Evolutionary conservation across 1,140 invertebrate genomes (phyloP), one percentile per base, ranked within the genome.

Genomic region (Lordiphosa collinella): DNA sequence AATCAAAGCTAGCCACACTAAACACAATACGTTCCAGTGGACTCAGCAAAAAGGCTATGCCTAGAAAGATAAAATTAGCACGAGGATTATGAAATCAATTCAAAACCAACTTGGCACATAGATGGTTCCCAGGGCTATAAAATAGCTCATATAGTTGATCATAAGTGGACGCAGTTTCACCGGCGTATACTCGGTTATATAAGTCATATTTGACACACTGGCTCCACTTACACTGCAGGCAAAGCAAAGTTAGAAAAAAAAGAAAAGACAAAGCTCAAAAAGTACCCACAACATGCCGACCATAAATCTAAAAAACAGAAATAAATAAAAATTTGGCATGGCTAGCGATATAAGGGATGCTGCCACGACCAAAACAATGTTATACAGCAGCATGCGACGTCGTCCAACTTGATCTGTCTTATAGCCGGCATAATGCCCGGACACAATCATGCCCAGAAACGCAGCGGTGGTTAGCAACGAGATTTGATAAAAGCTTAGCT

Each of bases 241-340:
- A 3, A 10, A 6, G 12, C 18, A 25, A 2, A 2, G 40, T 47
- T 44, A 10, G 34, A 10, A 46, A n/a, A 14, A 0, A 9, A 36
- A 34, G 1, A 9, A 2, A 14, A 22, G 2, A 38, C 8, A 2
- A 9, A 22, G 8, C 4, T 8, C 0, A 29, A 29, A 29, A 0
- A 29, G 8, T 16, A 68, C 76, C 67, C 43, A 80, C 76, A 67
- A 44, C 5, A 14, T 18, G 9, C 69, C 53, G 1, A 31, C 0
- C 0, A 80, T 0, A 3, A 62, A 38, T 0, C 76, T 71, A 12
- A 62, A 6, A 10, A 14, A 16, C 9, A 60, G 1, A 18, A 64
- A 76, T 8, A 55, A 55, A 72, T 72, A 82, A 13, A 25, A 82
- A 1, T 68, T 56, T 0, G 78, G 72, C 76, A 84, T 78, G 1